Base-by-base conservation (phyloP, 2,888 invertebrate genomes). In the Nemotelus nigrinus region DNA sequence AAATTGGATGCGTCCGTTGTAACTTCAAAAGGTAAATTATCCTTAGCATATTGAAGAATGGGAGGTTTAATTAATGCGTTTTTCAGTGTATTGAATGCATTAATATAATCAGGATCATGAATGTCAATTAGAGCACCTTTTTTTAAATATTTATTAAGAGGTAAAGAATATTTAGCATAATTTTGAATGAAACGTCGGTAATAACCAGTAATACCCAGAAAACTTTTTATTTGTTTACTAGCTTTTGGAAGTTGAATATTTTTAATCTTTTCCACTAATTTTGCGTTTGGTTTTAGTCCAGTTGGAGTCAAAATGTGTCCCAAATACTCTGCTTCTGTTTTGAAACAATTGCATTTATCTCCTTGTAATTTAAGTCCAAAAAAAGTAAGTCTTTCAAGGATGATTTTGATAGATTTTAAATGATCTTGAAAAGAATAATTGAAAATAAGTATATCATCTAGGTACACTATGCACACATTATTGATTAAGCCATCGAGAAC, bases 381-480 rank as follows among this genome's bases (percentile, higher is more conserved):
- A 70, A 78, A 7, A 50, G 79, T 63, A 8, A 82, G 63, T 67
- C 79, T 78, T 43, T 83, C 65, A 25, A 25, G 25, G 25, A 25
- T 25, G 25, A 25, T 25, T 25, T 25, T 25, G 25, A 25, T 25
- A 25, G 25, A 25, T 25, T 25, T 25, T n/a, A 81, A 80, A 65
- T 83, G 83, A 75, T 84, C 83, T 75, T 83, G 81, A 7, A 83
- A 72, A 4, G 79, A 80, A 39, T 75, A 77, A 0, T 82, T 82
- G 64, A 81, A 83, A 2, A 85, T 80, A 2, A 85, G 82, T 3
- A 85, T 82, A 77, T 84, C 85, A 72, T 85, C 85, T 7, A 85
- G 58, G 71, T 85, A 85, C 0, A 84, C 82, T 6, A 85, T 79
- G 67, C 83, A 85, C 79, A 83, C 81, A 3, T 81, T 77, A 0